A percentile compares a stretch with the other conserved stretches of the same genome.
Evolutionary conservation across 1,140 invertebrate genomes (phyloP).

Genomic region (Ips nitidus): DNA sequence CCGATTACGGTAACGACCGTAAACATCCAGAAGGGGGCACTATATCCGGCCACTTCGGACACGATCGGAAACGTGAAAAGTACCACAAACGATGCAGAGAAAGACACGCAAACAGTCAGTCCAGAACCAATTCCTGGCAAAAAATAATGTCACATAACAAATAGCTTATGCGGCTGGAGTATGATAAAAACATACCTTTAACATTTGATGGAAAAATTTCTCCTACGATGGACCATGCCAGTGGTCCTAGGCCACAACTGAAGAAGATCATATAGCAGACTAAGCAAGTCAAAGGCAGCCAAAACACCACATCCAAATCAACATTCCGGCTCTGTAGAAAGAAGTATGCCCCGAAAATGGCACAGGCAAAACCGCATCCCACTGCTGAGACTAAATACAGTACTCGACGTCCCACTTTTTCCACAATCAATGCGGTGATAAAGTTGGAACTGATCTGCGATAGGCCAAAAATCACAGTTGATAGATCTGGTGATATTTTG

Average conservation of each 20-base stretch:
- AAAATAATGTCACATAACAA: constrained; percentile 42
- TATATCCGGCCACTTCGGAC: constrained; percentile 60
- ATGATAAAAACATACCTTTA: constrained; percentile 55
- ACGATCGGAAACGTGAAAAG: constrained; percentile 72
- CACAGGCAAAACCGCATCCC: constrained; percentile 56
- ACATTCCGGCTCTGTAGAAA: constrained; percentile 36
- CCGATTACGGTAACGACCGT: constrained; percentile 55
- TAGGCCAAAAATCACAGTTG: constrained; percentile 74
- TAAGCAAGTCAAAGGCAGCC: constrained; percentile 42
- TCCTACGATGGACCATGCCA: constrained; percentile 81
- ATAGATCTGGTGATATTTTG: constrained; percentile 57
- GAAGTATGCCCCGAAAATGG: constrained; percentile 43
- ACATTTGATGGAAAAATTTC: constrained; percentile 78
- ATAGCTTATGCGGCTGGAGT: too few relatives aligned
- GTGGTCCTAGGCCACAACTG: constrained; percentile 68
- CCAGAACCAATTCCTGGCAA: constrained; percentile 55
- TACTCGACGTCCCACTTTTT: constrained; percentile 70
- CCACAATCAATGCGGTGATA: constrained; percentile 71
- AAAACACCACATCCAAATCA: constrained; percentile 39
- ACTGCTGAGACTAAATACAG: constrained; percentile 69
- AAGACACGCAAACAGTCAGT: constrained; percentile 30
- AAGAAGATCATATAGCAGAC: constrained; percentile 42
- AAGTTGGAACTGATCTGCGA: constrained; percentile 76
- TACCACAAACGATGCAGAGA: constrained; percentile 64
- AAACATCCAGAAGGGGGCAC: constrained; percentile 79